Conservation (phyloP, 2,888 invertebrate species). For the Kryphioiulus occultus region DNA sequence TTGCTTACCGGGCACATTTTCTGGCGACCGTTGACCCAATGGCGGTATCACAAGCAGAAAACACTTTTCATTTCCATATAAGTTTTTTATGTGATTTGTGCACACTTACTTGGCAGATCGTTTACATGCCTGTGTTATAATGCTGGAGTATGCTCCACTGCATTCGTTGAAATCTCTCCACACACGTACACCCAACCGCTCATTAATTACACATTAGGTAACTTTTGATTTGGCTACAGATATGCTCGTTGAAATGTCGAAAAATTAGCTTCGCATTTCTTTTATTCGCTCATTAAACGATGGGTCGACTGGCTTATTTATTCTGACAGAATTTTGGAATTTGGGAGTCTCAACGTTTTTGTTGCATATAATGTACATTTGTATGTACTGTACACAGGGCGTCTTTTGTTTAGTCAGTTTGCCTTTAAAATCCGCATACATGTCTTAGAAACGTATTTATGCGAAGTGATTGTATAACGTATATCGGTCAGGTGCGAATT, state of each 20-base stretch:
- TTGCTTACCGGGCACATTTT: constrained; percentile 2
- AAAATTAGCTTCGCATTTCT: not conserved
- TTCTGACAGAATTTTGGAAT: too few relatives aligned
- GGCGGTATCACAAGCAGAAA: not conserved
- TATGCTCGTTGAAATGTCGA: not conserved
- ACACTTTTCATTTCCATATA: not conserved
- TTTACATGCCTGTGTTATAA: not conserved
- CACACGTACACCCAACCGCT: not conserved
- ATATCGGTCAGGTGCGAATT: too few relatives aligned
- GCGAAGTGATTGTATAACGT: too few relatives aligned
- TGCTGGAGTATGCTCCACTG: not conserved
- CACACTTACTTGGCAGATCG: not conserved
- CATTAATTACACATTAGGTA: not conserved
- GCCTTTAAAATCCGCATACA: too few relatives aligned
- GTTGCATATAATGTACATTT: too few relatives aligned
- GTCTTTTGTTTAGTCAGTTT: too few relatives aligned
- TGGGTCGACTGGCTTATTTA: not conserved
- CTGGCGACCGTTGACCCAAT: not conserved
- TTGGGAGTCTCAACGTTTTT: too few relatives aligned
- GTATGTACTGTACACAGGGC: too few relatives aligned
- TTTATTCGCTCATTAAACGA: not conserved
- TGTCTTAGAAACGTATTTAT: too few relatives aligned
- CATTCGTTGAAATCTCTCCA: not conserved
- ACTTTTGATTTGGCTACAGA: not conserved
- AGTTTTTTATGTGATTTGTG: not conserved